Percentiles rank a stretch among this genome's conserved stretches.
phyloP scores from a whole-genome alignment of 2,797 vertebrate species.

The Eulemur rubriventer region DNA sequence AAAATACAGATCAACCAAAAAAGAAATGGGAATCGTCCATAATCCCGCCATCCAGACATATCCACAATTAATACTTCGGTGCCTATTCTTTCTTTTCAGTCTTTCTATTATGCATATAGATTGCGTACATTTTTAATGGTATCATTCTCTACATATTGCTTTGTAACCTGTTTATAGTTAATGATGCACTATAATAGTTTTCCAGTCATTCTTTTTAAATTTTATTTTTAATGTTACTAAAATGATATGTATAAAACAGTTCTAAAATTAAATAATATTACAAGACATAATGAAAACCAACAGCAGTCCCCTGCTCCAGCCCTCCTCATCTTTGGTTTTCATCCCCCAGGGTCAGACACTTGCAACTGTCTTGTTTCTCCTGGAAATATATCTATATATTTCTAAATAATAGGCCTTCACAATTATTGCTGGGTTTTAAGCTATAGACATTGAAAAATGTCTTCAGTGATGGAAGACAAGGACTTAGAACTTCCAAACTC shows the following conservation, averaged over 20 bases:
- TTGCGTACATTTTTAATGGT: background rate
- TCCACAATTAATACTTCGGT: background rate
- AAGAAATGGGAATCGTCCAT: background rate
- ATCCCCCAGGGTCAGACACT: background rate
- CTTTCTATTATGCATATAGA: background rate
- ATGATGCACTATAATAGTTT: background rate
- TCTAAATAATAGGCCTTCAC: background rate
- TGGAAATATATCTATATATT: background rate
- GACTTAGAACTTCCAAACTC: background rate
- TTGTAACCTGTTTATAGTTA: background rate
- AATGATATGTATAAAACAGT: background rate
- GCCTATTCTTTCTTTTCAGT: background rate
- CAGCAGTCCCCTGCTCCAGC: background rate
- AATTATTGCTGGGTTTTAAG: background rate
- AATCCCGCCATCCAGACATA: background rate
- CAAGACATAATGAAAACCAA: background rate
- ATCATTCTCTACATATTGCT: background rate
- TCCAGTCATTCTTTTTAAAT: background rate
- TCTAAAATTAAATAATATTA: background rate
- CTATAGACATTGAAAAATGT: background rate
- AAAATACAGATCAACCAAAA: background rate
- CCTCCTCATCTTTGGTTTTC: background rate
- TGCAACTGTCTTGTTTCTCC: background rate
- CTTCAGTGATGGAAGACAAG: background rate
- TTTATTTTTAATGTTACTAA: background rate